A percentile compares a stretch with the other conserved stretches of the same genome.
These are phyloP conservation scores for Ophion slaviceki DNA, from an alignment of 2,888 invertebrate species.

Conservation along the genomic window DNA sequence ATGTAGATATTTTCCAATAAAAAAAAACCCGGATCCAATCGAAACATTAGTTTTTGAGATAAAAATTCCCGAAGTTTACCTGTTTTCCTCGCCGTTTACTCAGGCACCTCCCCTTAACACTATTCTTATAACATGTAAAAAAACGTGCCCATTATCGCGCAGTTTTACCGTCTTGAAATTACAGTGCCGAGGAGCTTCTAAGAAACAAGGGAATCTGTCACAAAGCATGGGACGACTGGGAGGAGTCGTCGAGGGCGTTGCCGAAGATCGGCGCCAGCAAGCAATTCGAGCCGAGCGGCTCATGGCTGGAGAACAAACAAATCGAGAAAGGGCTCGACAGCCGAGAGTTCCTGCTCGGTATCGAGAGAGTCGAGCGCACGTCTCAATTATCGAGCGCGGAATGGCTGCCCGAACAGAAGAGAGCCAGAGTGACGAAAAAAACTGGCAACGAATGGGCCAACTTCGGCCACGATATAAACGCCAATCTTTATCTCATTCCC, in stretches of 20 bases:
- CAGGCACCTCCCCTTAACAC: no score
- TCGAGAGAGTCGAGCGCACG: constrained; percentile 86
- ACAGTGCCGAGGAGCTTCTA: constrained; percentile 78
- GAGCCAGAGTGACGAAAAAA: constrained; percentile 85
- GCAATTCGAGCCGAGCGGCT: constrained; percentile 85
- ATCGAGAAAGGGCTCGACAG: constrained; percentile 85
- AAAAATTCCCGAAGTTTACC: no score
- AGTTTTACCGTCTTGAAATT: no score
- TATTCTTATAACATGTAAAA: no score
- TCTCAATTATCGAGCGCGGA: constrained; percentile 85
- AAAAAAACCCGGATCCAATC: no score
- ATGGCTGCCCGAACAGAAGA: constrained; percentile 85
- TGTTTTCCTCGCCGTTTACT: no score
- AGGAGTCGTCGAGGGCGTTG: constrained; percentile 83
- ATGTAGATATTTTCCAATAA: no score
- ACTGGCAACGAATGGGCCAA: constrained; percentile 86
- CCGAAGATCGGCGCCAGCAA: constrained; percentile 85
- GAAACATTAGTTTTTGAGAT: no score
- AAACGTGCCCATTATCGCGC: no score
- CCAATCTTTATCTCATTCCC: constrained; percentile 85
- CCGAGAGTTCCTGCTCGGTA: constrained; percentile 84
- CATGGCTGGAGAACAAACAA: constrained; percentile 87
- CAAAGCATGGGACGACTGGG: constrained; percentile 77
- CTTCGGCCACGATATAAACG: constrained; percentile 85
- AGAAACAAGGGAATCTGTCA: constrained; percentile 77